phyloP scores from a whole-genome alignment of 1,140 invertebrate species.

The Tetraneura akinire region DNA sequence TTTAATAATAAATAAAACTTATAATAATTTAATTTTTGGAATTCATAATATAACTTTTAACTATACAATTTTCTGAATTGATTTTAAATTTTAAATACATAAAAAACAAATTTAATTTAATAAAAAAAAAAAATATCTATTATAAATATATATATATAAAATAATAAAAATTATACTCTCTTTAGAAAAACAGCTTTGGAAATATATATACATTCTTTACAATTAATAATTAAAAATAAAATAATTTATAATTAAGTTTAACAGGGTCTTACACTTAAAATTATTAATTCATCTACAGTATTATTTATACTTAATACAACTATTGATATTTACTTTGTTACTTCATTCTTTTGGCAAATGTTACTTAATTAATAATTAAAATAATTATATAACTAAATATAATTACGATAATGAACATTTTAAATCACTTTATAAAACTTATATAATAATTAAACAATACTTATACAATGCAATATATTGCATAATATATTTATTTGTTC shows the following conservation, averaged over 20 bases:
- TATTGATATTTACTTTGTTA: background rate
- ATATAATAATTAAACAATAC: background rate
- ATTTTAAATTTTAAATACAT: background rate
- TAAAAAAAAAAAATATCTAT: background rate
- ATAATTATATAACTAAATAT: background rate
- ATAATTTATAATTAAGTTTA: no score
- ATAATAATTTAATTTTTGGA: background rate
- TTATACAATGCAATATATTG: background rate
- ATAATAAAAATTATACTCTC: background rate
- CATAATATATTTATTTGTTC: background rate
- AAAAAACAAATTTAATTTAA: no score
- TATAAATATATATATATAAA: background rate
- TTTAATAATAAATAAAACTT: background rate
- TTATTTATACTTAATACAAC: background rate
- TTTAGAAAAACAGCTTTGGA: background rate
- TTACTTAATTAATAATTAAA: constrained; percentile 1
- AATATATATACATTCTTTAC: no score
- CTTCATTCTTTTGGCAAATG: background rate
- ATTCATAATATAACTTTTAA: background rate
- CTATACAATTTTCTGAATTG: background rate
- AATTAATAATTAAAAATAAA: no score
- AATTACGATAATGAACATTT: background rate
- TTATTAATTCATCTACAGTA: no score
- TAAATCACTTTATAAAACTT: background rate
- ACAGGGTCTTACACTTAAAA: background rate